Percentiles rank a stretch among this genome's conserved stretches.
Evolutionary conservation across 2,797 vertebrate genomes (phyloP).

Genomic region (Micromesistius poutassou): DNA sequence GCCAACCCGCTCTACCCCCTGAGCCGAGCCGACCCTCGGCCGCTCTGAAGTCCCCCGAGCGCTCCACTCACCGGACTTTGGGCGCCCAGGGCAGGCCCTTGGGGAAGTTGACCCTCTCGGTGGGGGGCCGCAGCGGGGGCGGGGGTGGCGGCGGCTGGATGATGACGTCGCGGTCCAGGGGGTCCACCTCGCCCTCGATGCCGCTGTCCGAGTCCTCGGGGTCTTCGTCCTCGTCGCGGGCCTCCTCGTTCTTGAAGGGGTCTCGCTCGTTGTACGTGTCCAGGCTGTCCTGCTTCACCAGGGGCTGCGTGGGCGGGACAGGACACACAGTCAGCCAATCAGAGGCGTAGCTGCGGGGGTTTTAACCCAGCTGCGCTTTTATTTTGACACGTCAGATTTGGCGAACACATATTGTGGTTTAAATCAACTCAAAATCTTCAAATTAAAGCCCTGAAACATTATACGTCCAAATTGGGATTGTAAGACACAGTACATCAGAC

Average conservation of each 20-base stretch:
- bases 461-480: not conserved
- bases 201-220: conserved; percentile 82
- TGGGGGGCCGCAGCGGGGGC: conserved; percentile 71
- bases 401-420: too few species aligned
- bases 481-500: not conserved
- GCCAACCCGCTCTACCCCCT: too few species aligned
- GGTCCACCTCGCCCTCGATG: conserved; percentile 88
- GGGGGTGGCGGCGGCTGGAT: conserved; percentile 70
- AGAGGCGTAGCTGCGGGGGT: not conserved
- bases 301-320: conserved; percentile 71
- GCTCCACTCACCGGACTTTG: conserved; percentile 84
- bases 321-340: not conserved
- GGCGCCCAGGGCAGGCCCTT: conserved; percentile 98
- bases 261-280: conserved; percentile 96
- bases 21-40: too few species aligned
- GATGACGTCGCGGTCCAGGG: conserved; percentile 83
- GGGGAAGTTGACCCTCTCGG: conserved; percentile 86
- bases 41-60: too few species aligned
- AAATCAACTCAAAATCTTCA: not conserved
- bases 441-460: not conserved
- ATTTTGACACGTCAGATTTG: not conserved
- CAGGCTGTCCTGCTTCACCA: conserved; percentile 94
- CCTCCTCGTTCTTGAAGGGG: conserved; percentile 93
- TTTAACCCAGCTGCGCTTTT: not conserved
- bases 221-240: conserved; percentile 87